Conservation (phyloP, 1,140 invertebrate species). For the Berghia stephanieae region DNA sequence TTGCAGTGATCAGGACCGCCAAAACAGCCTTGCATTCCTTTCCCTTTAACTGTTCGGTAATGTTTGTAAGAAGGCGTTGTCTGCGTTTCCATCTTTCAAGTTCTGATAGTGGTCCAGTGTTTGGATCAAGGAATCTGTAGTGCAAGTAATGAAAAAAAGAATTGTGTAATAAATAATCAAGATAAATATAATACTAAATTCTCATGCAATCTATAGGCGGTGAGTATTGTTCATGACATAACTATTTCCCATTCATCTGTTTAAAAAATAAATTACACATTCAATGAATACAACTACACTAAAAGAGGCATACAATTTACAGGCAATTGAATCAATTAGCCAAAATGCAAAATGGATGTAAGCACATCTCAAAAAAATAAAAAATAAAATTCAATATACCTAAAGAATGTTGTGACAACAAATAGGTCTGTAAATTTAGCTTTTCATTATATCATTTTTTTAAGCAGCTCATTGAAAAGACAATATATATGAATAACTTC, state of each 20-base stretch:
- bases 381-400: no score
- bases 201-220: no score
- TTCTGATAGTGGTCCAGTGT: conserved; percentile 65
- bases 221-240: no score
- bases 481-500: not conserved
- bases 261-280: no score
- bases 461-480: not conserved
- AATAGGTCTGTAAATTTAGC: no score
- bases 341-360: no score
- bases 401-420: no score
- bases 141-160: not conserved
- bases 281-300: no score
- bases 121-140: conserved; percentile 63
- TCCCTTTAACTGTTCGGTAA: conserved; percentile 66
- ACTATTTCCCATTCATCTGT: no score
- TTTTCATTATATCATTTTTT: not conserved
- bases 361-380: no score
- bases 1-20: conserved; percentile 64
- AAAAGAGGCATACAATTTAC: no score
- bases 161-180: not conserved
- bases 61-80: conserved; percentile 60
- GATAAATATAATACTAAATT: not conserved
- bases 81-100: conserved; percentile 63
- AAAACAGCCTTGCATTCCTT: conserved; percentile 67
- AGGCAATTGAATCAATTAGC: no score